Evolutionary conservation across 2,797 vertebrate species (phyloP).

Genomic region (Tangara arthus): DNA sequence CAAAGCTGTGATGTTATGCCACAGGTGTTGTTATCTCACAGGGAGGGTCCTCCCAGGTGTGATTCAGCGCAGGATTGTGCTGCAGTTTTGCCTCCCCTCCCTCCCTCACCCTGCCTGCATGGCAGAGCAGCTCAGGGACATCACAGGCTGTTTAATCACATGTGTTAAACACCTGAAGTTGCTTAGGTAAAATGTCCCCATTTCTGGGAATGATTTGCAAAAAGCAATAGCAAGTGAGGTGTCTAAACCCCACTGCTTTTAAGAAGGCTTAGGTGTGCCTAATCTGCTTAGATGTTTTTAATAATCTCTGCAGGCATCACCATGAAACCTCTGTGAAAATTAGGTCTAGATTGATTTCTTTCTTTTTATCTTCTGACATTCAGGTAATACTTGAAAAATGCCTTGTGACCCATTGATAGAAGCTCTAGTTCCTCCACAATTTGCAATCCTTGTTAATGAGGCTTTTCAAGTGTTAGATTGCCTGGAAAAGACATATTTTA

Average conservation of each 20-base stretch:
- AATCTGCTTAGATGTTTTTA: neutral
- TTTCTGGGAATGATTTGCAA: neutral
- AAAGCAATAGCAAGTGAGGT: neutral
- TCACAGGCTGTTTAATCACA: fast-evolving
- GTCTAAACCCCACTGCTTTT: neutral
- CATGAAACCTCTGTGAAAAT: neutral
- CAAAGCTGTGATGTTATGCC: neutral
- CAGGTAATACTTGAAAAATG: neutral
- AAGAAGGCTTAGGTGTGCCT: neutral
- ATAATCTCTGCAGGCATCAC: neutral
- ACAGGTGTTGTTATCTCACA: neutral
- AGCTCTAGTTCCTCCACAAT: neutral
- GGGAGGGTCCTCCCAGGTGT: neutral
- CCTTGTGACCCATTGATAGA: neutral
- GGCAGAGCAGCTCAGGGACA: neutral
- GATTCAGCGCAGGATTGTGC: neutral
- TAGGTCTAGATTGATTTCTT: neutral
- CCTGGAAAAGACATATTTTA: neutral
- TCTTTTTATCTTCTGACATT: neutral
- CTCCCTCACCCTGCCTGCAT: neutral
- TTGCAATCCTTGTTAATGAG: neutral
- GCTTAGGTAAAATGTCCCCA: neutral
- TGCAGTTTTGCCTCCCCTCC: neutral
- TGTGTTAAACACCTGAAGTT: neutral
- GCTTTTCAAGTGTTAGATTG: neutral